Evolutionary conservation across 1,140 invertebrate genomes (phyloP).

Genomic region (Magallana angulata): DNA sequence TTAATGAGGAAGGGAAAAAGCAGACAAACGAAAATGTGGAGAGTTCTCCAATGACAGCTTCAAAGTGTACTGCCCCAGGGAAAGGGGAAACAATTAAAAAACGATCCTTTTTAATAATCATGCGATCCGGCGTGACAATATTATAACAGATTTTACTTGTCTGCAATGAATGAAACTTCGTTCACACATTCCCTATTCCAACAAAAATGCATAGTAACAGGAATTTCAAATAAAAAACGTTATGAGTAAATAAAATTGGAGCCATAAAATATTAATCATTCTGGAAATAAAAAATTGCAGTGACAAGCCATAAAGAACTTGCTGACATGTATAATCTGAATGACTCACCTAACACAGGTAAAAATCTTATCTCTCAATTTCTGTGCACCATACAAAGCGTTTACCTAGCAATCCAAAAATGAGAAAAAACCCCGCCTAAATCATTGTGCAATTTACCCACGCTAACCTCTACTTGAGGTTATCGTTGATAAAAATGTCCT

Average conservation of each 20-base stretch:
- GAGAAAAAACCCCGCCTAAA: constrained; percentile 28
- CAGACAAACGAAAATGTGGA: constrained; percentile 5
- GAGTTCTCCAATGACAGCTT: constrained; percentile 3
- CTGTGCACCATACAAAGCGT: constrained; percentile 10
- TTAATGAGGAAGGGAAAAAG: not conserved
- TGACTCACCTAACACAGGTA: constrained; percentile 21
- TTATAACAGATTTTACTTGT: not conserved
- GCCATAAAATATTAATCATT: constrained; percentile 32
- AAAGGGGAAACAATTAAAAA: not conserved
- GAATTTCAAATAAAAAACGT: not conserved
- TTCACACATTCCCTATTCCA: not conserved
- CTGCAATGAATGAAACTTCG: not conserved
- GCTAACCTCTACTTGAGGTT: constrained; percentile 16
- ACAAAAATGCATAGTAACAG: not conserved
- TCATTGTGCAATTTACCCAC: constrained; percentile 24
- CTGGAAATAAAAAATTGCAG: constrained; percentile 9
- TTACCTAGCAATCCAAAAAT: constrained; percentile 33
- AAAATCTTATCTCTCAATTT: constrained; percentile 26
- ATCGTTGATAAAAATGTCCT: not conserved
- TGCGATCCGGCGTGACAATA: not conserved
- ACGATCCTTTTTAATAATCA: not conserved
- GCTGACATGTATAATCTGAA: constrained; percentile 8
- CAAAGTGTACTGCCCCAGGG: not conserved
- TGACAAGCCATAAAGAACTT: constrained; percentile 33
- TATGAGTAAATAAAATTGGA: not conserved